Conservation (phyloP, 2,113 vertebrate species). For the Spea bombifrons region DNA sequence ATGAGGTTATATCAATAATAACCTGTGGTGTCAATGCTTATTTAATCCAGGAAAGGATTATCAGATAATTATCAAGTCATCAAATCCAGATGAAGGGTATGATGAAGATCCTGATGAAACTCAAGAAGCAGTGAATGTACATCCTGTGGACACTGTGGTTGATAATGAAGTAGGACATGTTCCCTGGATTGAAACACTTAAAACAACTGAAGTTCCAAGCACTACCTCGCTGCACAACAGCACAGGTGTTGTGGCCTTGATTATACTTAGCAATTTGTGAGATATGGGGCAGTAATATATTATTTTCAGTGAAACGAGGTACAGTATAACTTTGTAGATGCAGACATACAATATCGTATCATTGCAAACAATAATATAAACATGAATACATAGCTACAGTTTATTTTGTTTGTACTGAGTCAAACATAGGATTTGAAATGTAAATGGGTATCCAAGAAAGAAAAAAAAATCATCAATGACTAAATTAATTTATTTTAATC, state of each 20-base stretch:
- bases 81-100: slow-evolving; percentile 59
- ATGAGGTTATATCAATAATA: neutral
- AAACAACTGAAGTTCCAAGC: rapidly evolving
- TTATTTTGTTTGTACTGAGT: no score
- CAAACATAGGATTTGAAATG: no score
- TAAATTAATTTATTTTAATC: no score
- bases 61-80: slow-evolving; percentile 62
- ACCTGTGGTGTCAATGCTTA: neutral
- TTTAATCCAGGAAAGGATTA: slow-evolving; percentile 60
- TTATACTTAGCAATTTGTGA: no score
- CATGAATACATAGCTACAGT: no score
- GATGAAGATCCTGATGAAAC: slow-evolving; percentile 31
- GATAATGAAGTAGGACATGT: slow-evolving; percentile 5
- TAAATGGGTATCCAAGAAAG: no score
- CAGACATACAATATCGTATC: no score
- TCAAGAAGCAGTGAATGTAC: slow-evolving; percentile 20
- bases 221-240: neutral
- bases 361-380: no score
- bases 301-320: no score
- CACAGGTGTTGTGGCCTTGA: neutral
- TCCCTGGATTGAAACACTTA: neutral
- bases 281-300: no score
- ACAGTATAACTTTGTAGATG: no score
- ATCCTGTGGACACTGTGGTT: neutral
- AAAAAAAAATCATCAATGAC: no score